Evolutionary conservation across 2,888 invertebrate species (phyloP), one percentile per base, ranked within the genome.

Genomic region (Calameuta pallipes): DNA sequence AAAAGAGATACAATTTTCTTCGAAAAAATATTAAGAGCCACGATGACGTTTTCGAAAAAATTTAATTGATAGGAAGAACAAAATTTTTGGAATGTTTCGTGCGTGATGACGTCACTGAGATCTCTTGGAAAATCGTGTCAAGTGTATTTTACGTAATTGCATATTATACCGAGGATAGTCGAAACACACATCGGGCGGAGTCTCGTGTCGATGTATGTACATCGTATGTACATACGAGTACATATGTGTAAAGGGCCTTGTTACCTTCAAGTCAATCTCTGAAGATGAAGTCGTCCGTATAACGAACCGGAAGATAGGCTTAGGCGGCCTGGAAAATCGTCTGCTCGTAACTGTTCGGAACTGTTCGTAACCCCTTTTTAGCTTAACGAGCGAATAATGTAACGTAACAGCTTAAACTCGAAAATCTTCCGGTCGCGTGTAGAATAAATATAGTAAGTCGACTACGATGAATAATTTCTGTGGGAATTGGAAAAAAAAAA

Each of bases 121-220:
- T 56, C 56, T 56, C 56, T 2, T 56, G 80, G 74, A 69, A 41
- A 81, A 81, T 76, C 74, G 77, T 80, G 81, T 79, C 81, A 79
- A 81, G 79, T 80, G 75, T 78, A 76, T 79, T 79, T 79, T 80
- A 79, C 78, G 78, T 80, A 81, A 80, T 81, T 56, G 2, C 41
- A 15, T 23, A 15, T 41, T 41, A 41, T 41, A 41, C 4, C 6
- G 15, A 41, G 15, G 6, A 41, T 23, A 41, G 41, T 41, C 4
- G 41, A 15, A 15, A 15, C 41, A 4, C 2, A 15, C 23, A 23
- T 6, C 15, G 1, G 15, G 23, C 41, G 23, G 15, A 15, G 56
- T 23, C 56, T 56, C 56, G 56, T 56, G 23, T 56, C 41, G 6
- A 15, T 41, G 6, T 33, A 3, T 33, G 33, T 33, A 33, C 33